Evolutionary conservation across 2,113 vertebrate species (phyloP), one percentile per base, ranked within the genome.

Genomic region (Chamaetylas fuelleborni): DNA sequence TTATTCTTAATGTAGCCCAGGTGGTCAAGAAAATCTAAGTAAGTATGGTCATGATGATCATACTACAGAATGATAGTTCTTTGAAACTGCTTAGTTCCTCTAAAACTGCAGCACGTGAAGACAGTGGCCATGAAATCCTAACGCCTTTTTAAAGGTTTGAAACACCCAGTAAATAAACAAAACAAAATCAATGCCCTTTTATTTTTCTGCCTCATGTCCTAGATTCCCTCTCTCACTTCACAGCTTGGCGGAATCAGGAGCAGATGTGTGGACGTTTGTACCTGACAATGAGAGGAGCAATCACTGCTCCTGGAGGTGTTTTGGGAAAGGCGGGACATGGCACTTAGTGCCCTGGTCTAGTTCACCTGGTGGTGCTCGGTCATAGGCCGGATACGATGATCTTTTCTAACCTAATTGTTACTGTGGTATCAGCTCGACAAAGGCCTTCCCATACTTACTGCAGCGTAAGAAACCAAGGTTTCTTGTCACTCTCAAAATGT

Each of bases 401-500:
- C 20, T 61, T 47, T 47, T 13, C 29, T 17, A 53, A 23, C 12
- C 53, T 13, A 8, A 42, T 0, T 13, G 40, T 19, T 23, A 34
- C 40, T 13, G 70, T 8, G 20, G 2, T 26, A 19, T 8, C 65
- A 38, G 26, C 25, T 50, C 16, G 23, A 50, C 11, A 66, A 51
- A 69, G 20, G 17, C 17, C 13, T 65, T 58, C 14, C 18, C 38
- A 36, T 65, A 54, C 2, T 20, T 10, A 36, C 1, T 24, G 40
- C 12, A 7, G 9, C 5, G 0, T 11, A 19, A 76, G 40, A 3
- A 10, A 14, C 12, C 3, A 9, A 40, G 2, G 24, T 40, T 36
- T 56, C 14, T 14, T 7, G 0, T 8, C 18, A 22, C 8, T 34
- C 5, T n/a, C 3, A 14, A 18, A 6, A 3, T 3, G 14, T 19